A percentile compares a stretch with the other conserved stretches of the same genome.
These are phyloP conservation scores for Catharus fuscescens DNA, from an alignment of 2,113 vertebrate species.

Conservation along the genomic window DNA sequence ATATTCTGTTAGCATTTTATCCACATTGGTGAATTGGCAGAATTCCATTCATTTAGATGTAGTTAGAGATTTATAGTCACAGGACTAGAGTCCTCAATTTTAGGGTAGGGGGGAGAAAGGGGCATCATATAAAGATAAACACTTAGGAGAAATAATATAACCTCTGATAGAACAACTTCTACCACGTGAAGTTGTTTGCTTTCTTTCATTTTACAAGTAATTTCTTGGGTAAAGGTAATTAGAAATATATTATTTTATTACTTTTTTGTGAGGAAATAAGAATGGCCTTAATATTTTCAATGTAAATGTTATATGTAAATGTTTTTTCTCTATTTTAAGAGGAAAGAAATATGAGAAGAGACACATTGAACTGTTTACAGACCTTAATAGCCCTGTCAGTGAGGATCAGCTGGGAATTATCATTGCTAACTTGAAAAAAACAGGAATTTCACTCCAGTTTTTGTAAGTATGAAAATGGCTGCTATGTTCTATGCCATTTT, in stretches of 20 bases:
- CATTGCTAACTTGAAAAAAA: conserved; percentile 85
- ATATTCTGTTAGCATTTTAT: background rate
- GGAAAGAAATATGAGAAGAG: conserved; percentile 88
- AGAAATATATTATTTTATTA: background rate
- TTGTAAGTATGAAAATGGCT: conserved; percentile 84
- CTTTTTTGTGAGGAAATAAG: background rate
- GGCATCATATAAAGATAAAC: background rate
- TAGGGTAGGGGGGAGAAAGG: background rate
- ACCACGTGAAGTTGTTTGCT: background rate
- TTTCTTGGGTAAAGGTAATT: background rate
- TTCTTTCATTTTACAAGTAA: background rate
- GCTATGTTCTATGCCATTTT: background rate
- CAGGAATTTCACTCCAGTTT: conserved; percentile 87
- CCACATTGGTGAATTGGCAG: background rate
- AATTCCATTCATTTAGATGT: background rate
- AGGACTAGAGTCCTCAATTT: background rate
- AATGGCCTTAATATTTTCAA: background rate
- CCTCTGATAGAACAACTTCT: background rate
- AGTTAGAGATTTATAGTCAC: background rate
- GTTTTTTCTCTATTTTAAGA: conserved; percentile 69
- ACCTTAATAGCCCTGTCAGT: conserved; percentile 84
- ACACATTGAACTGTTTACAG: conserved; percentile 88
- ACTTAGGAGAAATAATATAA: background rate
- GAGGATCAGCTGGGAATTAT: conserved; percentile 88
- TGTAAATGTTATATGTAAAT: background rate